Conservation (phyloP, 2,888 invertebrate genomes). For the Ophioninae sp. region DNA sequence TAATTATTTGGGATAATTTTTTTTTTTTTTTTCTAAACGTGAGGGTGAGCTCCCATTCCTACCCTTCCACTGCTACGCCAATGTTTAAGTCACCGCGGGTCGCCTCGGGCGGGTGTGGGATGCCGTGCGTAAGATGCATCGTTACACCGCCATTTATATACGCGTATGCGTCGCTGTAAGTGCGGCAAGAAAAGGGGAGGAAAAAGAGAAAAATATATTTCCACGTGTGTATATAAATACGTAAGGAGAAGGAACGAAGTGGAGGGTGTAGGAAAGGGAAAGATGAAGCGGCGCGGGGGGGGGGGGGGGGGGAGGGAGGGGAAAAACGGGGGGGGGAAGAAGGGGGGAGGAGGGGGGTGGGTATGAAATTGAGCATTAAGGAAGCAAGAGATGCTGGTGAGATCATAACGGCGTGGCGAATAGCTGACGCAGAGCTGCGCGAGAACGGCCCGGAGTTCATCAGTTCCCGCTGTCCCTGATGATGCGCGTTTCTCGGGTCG, state of each 20-base stretch:
- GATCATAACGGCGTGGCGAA: constrained; percentile 66
- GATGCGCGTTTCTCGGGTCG: constrained; percentile 12
- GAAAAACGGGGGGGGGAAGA: constrained; percentile 56
- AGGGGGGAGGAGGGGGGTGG: constrained; percentile 69
- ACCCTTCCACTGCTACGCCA: too few relatives aligned
- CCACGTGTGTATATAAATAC: too few relatives aligned
- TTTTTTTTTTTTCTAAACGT: too few relatives aligned
- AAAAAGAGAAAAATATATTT: constrained; percentile 12
- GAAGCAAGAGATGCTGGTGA: constrained; percentile 66
- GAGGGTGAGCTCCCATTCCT: too few relatives aligned
- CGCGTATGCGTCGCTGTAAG: constrained; percentile 30
- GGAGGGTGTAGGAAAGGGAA: too few relatives aligned
- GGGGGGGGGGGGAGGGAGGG: constrained; percentile 9
- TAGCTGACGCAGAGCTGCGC: constrained; percentile 49
- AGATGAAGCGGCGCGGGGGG: too few relatives aligned
- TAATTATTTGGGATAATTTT: too few relatives aligned
- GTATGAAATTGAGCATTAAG: constrained; percentile 69
- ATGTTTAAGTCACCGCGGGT: too few relatives aligned
- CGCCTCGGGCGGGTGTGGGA: constrained; percentile 60
- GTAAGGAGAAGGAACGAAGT: too few relatives aligned
- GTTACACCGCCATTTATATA: constrained; percentile 31
- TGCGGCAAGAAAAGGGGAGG: constrained; percentile 28
- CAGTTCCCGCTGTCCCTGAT: constrained; percentile 53
- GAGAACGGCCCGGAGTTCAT: constrained; percentile 52
- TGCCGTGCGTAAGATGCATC: constrained; percentile 61